A percentile compares a stretch with the other conserved stretches of the same genome.
Conservation (phyloP, 92 coral and sea anemone genomes). For the Porites cylindrica region DNA sequence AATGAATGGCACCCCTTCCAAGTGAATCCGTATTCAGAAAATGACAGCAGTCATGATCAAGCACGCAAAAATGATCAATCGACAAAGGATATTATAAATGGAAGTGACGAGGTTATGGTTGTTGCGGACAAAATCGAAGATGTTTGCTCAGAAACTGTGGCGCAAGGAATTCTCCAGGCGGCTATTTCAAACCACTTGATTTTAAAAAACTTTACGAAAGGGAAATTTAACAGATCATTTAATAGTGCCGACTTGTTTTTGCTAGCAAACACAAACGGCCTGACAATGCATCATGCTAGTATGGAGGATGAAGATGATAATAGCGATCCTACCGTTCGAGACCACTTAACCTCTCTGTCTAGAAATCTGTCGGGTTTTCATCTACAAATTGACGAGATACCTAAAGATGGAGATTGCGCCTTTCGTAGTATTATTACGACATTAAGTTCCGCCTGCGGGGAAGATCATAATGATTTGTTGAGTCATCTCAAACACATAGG, state of each 20-base stretch:
- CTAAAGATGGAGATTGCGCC: constrained; percentile 50
- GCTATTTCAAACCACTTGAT: constrained; percentile 46
- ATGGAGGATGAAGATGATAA: constrained; percentile 19
- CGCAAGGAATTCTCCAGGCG: constrained; percentile 32
- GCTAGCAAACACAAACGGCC: constrained; percentile 9
- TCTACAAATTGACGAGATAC: constrained; percentile 28
- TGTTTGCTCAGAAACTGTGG: constrained; percentile 53
- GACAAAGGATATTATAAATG: not conserved
- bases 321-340: constrained; percentile 36
- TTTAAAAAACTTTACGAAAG: constrained; percentile 32
- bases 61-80: not conserved
- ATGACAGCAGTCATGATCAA: not conserved
- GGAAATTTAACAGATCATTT: constrained; percentile 56
- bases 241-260: constrained; percentile 37
- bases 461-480: not conserved
- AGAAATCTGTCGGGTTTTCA: constrained; percentile 62
- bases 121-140: constrained; percentile 54
- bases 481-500: too few species aligned
- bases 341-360: constrained; percentile 38
- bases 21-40: too few species aligned
- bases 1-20: too few species aligned
- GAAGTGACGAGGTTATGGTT: not conserved
- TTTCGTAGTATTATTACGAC: not conserved
- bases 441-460: not conserved
- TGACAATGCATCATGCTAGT: too few species aligned